Evolutionary conservation across 2,888 invertebrate genomes (phyloP).

Genomic region (Lissocephala sabroskyi): DNA sequence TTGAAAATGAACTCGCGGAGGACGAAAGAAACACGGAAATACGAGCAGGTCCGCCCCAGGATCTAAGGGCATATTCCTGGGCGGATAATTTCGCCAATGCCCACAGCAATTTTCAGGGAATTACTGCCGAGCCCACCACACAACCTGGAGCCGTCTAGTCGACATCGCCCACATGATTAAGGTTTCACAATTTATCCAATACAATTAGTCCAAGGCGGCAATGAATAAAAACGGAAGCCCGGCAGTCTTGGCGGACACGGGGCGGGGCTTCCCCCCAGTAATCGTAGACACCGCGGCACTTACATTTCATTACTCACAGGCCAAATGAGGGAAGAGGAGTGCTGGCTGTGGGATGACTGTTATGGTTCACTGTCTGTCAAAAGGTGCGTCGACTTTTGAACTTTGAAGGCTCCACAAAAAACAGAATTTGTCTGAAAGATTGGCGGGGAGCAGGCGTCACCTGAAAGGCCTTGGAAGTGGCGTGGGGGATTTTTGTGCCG

Average conservation of each 20-base stretch:
- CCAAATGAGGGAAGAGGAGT: too few species aligned
- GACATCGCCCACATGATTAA: constrained; percentile 64
- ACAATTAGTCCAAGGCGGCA: constrained; percentile 51
- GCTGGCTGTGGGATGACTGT: neutral
- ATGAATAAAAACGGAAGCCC: too few species aligned
- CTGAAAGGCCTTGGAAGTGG: too few species aligned
- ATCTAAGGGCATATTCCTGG: neutral
- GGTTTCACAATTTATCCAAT: constrained; percentile 66
- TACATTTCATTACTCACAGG: constrained; percentile 27
- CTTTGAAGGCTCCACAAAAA: constrained; percentile 43
- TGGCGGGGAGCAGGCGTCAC: constrained; percentile 5
- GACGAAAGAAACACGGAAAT: neutral
- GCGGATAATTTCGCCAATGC: constrained; percentile 35
- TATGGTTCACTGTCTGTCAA: constrained; percentile 9
- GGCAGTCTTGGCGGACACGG: too few species aligned
- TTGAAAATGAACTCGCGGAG: constrained; percentile 9
- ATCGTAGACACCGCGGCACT: constrained; percentile 42
- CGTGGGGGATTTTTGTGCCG: too few species aligned
- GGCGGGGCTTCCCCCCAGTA: constrained; percentile 29
- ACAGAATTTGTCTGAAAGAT: too few species aligned
- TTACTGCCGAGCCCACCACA: neutral
- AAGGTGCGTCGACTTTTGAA: constrained; percentile 58
- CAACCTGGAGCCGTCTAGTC: constrained; percentile 6
- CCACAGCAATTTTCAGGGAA: constrained; percentile 18
- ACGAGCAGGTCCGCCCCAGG: neutral